A percentile compares a stretch with the other conserved stretches of the same genome.
These are phyloP conservation scores for Drosophila eugracilis DNA, from an alignment of 1,140 invertebrate species.

Conservation along the genomic window DNA sequence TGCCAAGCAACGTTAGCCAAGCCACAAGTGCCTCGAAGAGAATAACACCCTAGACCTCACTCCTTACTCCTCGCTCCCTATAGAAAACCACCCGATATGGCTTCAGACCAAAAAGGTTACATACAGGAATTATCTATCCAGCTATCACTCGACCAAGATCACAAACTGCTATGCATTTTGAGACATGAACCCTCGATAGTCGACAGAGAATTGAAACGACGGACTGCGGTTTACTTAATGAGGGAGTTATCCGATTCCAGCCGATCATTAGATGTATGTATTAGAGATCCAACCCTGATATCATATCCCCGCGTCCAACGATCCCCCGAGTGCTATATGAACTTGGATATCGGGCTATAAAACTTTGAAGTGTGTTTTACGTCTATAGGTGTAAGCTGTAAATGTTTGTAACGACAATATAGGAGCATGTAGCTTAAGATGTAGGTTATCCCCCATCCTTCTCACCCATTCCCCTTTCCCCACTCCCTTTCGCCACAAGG, in stretches of 20 bases:
- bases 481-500: background rate
- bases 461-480: background rate
- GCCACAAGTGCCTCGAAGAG: conserved; percentile 56
- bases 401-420: conserved; percentile 51
- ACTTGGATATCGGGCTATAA: conserved; percentile 22
- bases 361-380: conserved; percentile 16
- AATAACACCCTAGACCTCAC: background rate
- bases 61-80: background rate
- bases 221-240: conserved; percentile 27
- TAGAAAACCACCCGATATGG: conserved; percentile 3
- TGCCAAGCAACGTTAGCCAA: conserved; percentile 54
- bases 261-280: conserved; percentile 23
- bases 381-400: conserved; percentile 28
- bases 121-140: conserved; percentile 29
- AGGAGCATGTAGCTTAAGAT: conserved; percentile 26
- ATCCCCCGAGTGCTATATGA: conserved; percentile 30
- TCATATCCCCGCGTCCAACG: conserved; percentile 63
- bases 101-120: conserved; percentile 2
- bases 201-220: conserved; percentile 12
- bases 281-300: conserved; percentile 19
- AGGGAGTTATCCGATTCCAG: background rate
- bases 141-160: conserved; percentile 44
- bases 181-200: conserved; percentile 15
- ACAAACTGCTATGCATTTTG: conserved; percentile 64
- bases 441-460: background rate